Percentiles rank a stretch among this genome's conserved stretches.
Evolutionary conservation across 2,113 vertebrate genomes (phyloP).

Genomic region (Pungitius pungitius): DNA sequence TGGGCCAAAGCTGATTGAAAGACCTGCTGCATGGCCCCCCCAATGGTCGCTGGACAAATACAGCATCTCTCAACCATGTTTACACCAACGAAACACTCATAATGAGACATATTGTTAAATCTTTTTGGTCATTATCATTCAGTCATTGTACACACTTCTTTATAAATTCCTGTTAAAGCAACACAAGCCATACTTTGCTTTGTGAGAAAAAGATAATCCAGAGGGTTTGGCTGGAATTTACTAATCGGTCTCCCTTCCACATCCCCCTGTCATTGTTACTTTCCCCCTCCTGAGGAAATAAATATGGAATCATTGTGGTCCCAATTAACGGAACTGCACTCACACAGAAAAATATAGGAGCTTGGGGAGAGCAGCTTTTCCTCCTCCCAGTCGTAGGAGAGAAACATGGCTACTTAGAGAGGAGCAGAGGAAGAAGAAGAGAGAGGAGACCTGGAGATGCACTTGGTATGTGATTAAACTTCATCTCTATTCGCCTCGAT

Average conservation of each 20-base stretch:
- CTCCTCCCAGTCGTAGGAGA: conserved; percentile 11
- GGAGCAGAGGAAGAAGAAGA: conserved; percentile 30
- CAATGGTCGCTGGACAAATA: not conserved
- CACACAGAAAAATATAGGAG: conserved; percentile 42
- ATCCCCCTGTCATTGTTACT: conserved; percentile 44
- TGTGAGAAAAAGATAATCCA: conserved; percentile 17
- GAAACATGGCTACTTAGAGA: conserved; percentile 41
- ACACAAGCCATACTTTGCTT: conserved; percentile 16
- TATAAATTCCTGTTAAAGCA: not conserved
- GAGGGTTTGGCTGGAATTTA: conserved; percentile 24
- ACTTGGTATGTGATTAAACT: conserved; percentile 35
- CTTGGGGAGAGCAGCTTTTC: conserved; percentile 18
- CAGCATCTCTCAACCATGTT: not conserved
- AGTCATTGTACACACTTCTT: not conserved
- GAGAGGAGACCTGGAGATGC: conserved; percentile 23
- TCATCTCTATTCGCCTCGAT: conserved; percentile 3
- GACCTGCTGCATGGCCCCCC: conserved; percentile 24
- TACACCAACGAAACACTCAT: not conserved
- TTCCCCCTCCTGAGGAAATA: conserved; percentile 61
- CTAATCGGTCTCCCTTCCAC: conserved; percentile 43
- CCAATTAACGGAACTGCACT: conserved; percentile 37
- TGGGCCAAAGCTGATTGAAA: conserved; percentile 59
- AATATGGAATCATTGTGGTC: conserved; percentile 62
- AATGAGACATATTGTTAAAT: not conserved
- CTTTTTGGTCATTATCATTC: not conserved